A percentile compares a stretch with the other conserved stretches of the same genome.
These are phyloP conservation scores for Cacoxenus indagator DNA, from an alignment of 2,888 invertebrate species.

Conservation along the genomic window DNA sequence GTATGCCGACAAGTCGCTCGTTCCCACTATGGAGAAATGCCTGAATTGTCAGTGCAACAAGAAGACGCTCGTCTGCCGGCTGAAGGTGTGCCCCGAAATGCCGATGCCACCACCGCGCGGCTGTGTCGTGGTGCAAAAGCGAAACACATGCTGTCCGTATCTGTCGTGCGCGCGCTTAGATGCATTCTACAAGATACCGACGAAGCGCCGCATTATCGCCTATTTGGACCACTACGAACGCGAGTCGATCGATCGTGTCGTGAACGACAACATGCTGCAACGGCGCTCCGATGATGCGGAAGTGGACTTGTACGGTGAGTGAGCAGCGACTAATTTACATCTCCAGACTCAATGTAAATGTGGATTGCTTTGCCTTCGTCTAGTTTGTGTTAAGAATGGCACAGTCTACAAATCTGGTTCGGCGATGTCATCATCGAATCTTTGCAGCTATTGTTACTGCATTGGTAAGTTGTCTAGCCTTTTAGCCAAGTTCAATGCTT, in stretches of 20 bases:
- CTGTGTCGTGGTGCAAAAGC: conserved; percentile 79
- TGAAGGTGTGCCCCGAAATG: conserved; percentile 82
- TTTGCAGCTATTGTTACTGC: conserved; percentile 92
- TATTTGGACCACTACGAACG: conserved; percentile 68
- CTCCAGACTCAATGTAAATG: not conserved
- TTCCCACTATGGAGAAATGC: conserved; percentile 82
- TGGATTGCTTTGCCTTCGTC: conserved; percentile 5
- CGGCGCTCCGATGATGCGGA: conserved; percentile 68
- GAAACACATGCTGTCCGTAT: conserved; percentile 82
- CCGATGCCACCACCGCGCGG: conserved; percentile 82
- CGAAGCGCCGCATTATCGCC: conserved; percentile 66
- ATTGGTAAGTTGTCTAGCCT: conserved; percentile 69
- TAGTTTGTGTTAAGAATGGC: conserved; percentile 69
- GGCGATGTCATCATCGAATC: conserved; percentile 82
- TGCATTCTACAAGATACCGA: conserved; percentile 64
- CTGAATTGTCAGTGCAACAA: conserved; percentile 82
- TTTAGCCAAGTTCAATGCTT: not conserved
- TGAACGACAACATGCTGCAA: conserved; percentile 67
- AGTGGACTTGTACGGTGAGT: conserved; percentile 60
- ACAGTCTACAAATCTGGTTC: conserved; percentile 73
- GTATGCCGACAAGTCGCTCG: conserved; percentile 77
- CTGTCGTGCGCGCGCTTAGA: conserved; percentile 79
- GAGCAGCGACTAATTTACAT: not conserved
- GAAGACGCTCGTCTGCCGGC: conserved; percentile 81
- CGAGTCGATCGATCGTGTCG: conserved; percentile 68